These are phyloP conservation scores for Suillia variegata DNA, from an alignment of 2,888 invertebrate genomes.

Conservation along the genomic window DNA sequence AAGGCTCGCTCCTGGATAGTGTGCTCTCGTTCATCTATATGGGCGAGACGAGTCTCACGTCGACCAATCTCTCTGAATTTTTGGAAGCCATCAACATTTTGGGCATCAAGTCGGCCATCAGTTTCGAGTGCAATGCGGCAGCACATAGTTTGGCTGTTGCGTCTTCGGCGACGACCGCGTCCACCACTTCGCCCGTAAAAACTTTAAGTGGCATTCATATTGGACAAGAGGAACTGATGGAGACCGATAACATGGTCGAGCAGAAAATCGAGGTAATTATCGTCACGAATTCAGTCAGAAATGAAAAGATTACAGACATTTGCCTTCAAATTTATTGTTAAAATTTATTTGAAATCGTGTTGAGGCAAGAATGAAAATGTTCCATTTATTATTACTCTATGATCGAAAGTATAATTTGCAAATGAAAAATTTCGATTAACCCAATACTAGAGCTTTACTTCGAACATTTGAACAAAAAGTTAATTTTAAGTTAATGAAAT, in stretches of 20 bases:
- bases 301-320: too few species aligned
- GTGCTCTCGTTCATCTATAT: slow-evolving; percentile 58
- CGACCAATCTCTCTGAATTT: slow-evolving; percentile 55
- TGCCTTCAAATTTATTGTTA: too few species aligned
- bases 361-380: too few species aligned
- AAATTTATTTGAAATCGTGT: too few species aligned
- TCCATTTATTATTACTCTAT: too few species aligned
- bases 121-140: slow-evolving; percentile 55
- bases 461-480: too few species aligned
- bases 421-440: too few species aligned
- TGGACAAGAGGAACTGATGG: slow-evolving; percentile 49
- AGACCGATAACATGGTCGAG: slow-evolving; percentile 36
- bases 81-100: slow-evolving; percentile 57
- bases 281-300: neutral
- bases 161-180: slow-evolving; percentile 12
- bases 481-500: too few species aligned
- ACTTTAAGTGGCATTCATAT: slow-evolving; percentile 44
- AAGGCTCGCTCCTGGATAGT: slow-evolving; percentile 50
- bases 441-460: too few species aligned
- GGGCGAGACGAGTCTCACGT: slow-evolving; percentile 56
- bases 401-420: too few species aligned
- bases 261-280: slow-evolving; percentile 26
- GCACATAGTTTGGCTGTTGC: too few species aligned
- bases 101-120: slow-evolving; percentile 60
- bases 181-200: slow-evolving; percentile 20